Evolutionary conservation across 2,113 vertebrate species (phyloP), one percentile per base, ranked within the genome.

Genomic region (Oncorhynchus tshawytscha): DNA sequence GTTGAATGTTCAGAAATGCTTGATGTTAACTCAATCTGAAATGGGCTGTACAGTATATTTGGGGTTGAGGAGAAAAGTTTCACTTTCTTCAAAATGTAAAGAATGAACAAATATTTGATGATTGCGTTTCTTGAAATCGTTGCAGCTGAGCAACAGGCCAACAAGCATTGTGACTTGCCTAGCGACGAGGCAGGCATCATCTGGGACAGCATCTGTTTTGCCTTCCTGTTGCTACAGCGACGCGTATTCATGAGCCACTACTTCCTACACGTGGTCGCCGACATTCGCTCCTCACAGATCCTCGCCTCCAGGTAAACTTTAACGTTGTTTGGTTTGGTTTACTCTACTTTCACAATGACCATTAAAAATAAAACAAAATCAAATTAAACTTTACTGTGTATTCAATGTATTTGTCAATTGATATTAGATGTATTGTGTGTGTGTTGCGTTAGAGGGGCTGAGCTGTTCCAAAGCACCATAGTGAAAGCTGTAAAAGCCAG

Each of bases 131-230:
- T 54, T 29, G 74, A 59, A 72, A 20, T 31, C 16, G 5, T n/a
- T 70, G 70, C 86, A 97, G 95, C 96, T 54, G 88, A 90, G 1
- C 80, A 91, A 70, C 79, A 92, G 51, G 29, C 73, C 39, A 90
- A 84, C 70, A 90, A 91, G 70, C 88, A 93, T 2, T 98, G 97
- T 76, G 96, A 95, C 81, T 85, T 98, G 69, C 97, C 97, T 1
- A 98, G 95, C 39, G 97, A 96, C 72, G 96, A 99, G 86, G 97
- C 97, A 0, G 97, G 97, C 6, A 97, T 99, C 85, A 97, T 99
- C 82, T 99, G 97, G 97, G 97, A 99, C 81, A 97, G 97, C 59
- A 97, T 99, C 79, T 98, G 97, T 84, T 99, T 99, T 84, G 95
- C 95, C 59, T 99, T 96, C 86, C 93, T 99, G 6, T 84, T 99